Evolutionary conservation across 2,113 vertebrate species (phyloP), one percentile per base, ranked within the genome.

Genomic region (Lates calcarifer): DNA sequence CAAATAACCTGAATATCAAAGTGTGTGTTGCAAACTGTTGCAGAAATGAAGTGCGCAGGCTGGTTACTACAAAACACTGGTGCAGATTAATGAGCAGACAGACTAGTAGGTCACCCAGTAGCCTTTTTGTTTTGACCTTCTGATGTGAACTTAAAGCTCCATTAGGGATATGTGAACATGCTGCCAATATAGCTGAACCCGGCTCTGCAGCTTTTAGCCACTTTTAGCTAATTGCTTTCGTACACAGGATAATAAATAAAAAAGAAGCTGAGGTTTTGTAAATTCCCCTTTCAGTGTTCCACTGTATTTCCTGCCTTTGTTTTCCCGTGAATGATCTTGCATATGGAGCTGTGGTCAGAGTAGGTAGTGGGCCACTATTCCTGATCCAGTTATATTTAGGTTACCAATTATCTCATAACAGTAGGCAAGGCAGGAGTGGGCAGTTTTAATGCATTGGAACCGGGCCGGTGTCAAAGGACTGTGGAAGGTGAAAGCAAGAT

Each of bases 401-500:
- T 77, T 60, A 67, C 69, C 68, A 58, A 56, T 90, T 74, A 73
- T 74, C 69, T 79, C 79, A 13, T 67, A 68, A 74, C 72, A 64
- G 62, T 61, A 51, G 58, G 26, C 49, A 57, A 72, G 35, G 43
- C 43, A 62, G 28, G 56, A 73, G 71, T 49, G 60, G 74, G 63
- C 62, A 71, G 58, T 65, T 68, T 41, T 49, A 83, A 71, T 57
- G 57, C 67, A 45, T 18, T 86, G 69, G 63, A 88, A 73, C 53
- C n/a, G 29, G 62, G 68, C 43, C 53, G 2, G 67, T 82, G 74
- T 88, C 70, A 84, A 71, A 84, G 74, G 55, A 77, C 78, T 57
- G 61, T 51, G 39, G 51, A 82, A 79, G 84, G 83, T 88, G 86
- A 86, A 79, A 47, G 62, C 74, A 6, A 82, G 58, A 85, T 79